phyloP scores from a whole-genome alignment of 2,113 vertebrate genomes.

The Periophthalmus modestus region DNA sequence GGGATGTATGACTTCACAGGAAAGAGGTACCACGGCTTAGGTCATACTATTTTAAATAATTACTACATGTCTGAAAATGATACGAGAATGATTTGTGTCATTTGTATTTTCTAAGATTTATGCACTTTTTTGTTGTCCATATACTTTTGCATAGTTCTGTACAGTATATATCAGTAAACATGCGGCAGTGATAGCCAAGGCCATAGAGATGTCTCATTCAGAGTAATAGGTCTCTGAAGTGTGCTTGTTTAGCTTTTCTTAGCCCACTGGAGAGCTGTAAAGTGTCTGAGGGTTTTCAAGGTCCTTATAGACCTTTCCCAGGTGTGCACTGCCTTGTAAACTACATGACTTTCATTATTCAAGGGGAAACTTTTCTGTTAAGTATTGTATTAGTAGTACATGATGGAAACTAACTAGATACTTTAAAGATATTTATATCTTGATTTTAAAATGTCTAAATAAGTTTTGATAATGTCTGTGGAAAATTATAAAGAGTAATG shows the following conservation, averaged over 20 bases:
- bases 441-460: background rate
- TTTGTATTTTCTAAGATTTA: background rate
- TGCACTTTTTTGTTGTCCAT: background rate
- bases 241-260: constrained; percentile 76
- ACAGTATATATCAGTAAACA: constrained; percentile 38
- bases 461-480: background rate
- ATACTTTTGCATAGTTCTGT: background rate
- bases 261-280: constrained; percentile 73
- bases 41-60: constrained; percentile 12
- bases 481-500: too few species aligned
- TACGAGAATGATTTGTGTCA: background rate
- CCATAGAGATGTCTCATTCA: constrained; percentile 68
- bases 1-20: background rate
- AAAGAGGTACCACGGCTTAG: background rate
- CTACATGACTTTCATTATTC: constrained; percentile 44
- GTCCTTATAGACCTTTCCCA: constrained; percentile 72
- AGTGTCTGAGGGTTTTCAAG: constrained; percentile 68
- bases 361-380: constrained; percentile 41
- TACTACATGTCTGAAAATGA: constrained; percentile 4
- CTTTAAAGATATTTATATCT: background rate
- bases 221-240: constrained; percentile 77
- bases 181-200: constrained; percentile 43
- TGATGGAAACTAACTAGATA: background rate
- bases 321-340: constrained; percentile 74
- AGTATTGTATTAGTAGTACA: constrained; percentile 18